A percentile compares a stretch with the other conserved stretches of the same genome.
Evolutionary conservation across 2,113 vertebrate genomes (phyloP).

Genomic region (Tyrannus savana): DNA sequence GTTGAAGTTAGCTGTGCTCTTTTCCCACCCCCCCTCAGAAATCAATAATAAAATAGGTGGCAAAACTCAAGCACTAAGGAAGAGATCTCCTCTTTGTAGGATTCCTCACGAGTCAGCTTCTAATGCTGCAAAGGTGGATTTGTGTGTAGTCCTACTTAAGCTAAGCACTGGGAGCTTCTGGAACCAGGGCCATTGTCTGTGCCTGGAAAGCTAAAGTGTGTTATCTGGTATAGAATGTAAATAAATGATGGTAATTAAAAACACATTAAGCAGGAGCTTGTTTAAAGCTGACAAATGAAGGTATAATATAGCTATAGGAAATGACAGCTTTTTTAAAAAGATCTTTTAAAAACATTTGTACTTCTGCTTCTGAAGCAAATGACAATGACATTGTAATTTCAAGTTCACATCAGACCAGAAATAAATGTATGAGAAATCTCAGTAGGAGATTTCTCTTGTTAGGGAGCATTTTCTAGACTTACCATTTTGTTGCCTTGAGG

Average conservation of each 20-base stretch:
- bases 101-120: not conserved
- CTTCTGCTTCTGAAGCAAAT: not conserved
- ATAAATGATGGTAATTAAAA: slow-evolving; percentile 1
- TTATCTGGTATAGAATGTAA: not conserved
- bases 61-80: not conserved
- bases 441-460: not conserved
- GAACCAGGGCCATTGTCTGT: not conserved
- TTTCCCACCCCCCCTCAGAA: not conserved
- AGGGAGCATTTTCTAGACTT: not conserved
- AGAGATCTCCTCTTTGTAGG: not conserved
- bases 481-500: not conserved
- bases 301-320: not conserved
- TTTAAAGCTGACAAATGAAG: not conserved
- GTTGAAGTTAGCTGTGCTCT: not conserved
- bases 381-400: not conserved
- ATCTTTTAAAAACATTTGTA: not conserved
- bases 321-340: not conserved
- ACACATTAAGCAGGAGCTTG: not conserved
- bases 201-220: not conserved
- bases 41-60: not conserved
- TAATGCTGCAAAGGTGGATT: not conserved
- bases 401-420: not conserved
- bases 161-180: not conserved
- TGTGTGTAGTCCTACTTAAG: not conserved
- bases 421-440: not conserved